phyloP scores from a whole-genome alignment of 2,888 invertebrate genomes.

The Anagyrus pseudococci region DNA sequence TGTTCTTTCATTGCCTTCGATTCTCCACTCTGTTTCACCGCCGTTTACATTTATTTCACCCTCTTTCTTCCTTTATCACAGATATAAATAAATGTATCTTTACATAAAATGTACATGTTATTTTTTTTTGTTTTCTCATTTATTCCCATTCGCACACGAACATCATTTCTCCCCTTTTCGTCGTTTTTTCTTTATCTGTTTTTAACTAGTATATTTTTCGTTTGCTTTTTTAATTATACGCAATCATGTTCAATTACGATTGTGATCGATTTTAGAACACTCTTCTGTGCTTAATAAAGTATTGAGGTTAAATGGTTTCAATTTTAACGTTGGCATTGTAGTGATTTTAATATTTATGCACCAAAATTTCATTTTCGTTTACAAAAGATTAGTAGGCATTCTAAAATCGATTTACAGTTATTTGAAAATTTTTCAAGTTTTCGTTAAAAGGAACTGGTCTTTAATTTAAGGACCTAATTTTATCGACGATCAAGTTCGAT shows the following conservation, averaged over 20 bases:
- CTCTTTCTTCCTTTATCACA: constrained; percentile 54
- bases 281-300: not conserved
- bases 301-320: constrained; percentile 2
- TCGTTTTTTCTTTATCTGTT: not conserved
- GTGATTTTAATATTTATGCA: too few species aligned
- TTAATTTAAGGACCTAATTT: not conserved
- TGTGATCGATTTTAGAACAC: constrained; percentile 21
- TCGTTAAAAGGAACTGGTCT: constrained; percentile 11
- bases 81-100: constrained; percentile 61
- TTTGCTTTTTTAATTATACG: constrained; percentile 13
- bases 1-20: constrained; percentile 24
- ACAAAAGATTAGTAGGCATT: too few species aligned
- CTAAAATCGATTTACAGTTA: constrained; percentile 22
- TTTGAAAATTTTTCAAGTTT: not conserved
- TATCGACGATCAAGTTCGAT: constrained; percentile 6
- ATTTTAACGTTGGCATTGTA: too few species aligned
- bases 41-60: constrained; percentile 38
- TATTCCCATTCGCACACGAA: not conserved
- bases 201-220: constrained; percentile 8
- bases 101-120: constrained; percentile 54
- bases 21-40: not conserved
- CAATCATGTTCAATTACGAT: not conserved
- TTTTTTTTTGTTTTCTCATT: too few species aligned
- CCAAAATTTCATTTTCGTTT: too few species aligned
- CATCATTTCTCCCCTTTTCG: constrained; percentile 1